Evolutionary conservation across 1,140 invertebrate genomes (phyloP).

Genomic region (Eurosta solidaginis): DNA sequence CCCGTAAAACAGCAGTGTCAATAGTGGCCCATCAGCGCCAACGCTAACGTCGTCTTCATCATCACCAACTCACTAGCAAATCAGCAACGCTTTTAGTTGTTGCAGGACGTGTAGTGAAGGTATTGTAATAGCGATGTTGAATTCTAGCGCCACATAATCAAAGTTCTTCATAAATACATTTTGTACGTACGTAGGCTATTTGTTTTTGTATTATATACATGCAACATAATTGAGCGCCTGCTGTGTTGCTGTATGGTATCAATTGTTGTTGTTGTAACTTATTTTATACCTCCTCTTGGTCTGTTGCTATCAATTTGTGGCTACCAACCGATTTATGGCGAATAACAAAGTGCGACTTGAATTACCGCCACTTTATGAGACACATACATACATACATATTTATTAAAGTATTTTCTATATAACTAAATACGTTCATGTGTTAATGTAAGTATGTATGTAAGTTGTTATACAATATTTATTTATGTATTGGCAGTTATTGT

Average conservation of each 20-base stretch:
- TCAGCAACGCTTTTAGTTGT: too few species aligned
- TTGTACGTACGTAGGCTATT: slow-evolving; percentile 7
- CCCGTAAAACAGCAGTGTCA: not conserved
- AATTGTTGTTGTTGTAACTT: not conserved
- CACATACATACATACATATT: not conserved
- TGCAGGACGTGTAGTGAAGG: too few species aligned
- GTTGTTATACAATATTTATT: not conserved
- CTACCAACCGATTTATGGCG: not conserved
- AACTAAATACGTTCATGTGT: too few species aligned
- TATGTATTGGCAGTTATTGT: not conserved
- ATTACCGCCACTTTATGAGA: not conserved
- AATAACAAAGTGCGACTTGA: not conserved
- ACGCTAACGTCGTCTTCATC: not conserved
- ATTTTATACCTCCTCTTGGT: too few species aligned
- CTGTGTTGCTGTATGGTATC: not conserved
- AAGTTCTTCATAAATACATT: slow-evolving; percentile 22
- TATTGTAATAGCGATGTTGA: not conserved
- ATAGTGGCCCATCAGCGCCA: slow-evolving; percentile 18
- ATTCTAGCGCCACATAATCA: too few species aligned
- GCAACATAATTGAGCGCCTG: not conserved
- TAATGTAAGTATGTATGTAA: too few species aligned
- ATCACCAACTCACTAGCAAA: not conserved
- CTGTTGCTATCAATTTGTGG: slow-evolving; percentile 22
- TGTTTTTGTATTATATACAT: slow-evolving; percentile 3
- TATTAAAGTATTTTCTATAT: not conserved